phyloP scores from a whole-genome alignment of 2,797 vertebrate genomes.

The Chromobotia macracanthus region DNA sequence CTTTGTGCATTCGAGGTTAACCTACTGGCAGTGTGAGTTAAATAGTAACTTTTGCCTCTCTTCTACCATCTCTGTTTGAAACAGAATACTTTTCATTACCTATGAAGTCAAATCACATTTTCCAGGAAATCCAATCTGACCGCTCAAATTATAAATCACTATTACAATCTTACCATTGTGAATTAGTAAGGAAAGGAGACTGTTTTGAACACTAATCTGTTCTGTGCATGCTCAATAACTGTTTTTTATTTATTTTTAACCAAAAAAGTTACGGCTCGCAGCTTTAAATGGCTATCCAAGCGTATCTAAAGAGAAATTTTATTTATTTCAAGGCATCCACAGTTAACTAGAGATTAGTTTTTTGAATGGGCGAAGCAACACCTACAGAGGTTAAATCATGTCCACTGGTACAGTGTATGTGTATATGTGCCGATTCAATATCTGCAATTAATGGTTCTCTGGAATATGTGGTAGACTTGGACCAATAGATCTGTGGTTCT shows the following conservation, averaged over 20 bases:
- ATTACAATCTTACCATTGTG: too few relatives aligned
- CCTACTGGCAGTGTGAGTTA: slow-evolving; percentile 10
- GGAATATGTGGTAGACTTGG: slow-evolving; percentile 20
- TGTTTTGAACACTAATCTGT: too few relatives aligned
- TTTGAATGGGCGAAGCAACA: slow-evolving; percentile 65
- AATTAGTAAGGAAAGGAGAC: too few relatives aligned
- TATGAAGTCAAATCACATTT: too few relatives aligned
- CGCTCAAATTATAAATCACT: too few relatives aligned
- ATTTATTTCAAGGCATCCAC: slow-evolving; percentile 19
- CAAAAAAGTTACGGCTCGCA: too few relatives aligned
- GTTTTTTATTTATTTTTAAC: too few relatives aligned
- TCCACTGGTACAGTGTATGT: slow-evolving; percentile 75
- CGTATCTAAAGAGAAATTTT: slow-evolving; percentile 6
- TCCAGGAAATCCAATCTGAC: too few relatives aligned
- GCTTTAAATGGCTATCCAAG: not conserved
- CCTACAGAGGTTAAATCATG: slow-evolving; percentile 58
- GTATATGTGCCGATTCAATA: slow-evolving; percentile 57
- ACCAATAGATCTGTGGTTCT: slow-evolving; percentile 8
- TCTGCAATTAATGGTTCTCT: slow-evolving; percentile 52
- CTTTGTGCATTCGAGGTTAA: not conserved
- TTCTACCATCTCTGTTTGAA: too few relatives aligned
- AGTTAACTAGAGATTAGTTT: slow-evolving; percentile 45
- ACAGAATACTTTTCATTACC: too few relatives aligned
- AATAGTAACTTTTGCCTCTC: not conserved
- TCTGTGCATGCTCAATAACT: too few relatives aligned